Conservation (phyloP, 1,140 invertebrate species). For the Odontomachus brunneus region DNA sequence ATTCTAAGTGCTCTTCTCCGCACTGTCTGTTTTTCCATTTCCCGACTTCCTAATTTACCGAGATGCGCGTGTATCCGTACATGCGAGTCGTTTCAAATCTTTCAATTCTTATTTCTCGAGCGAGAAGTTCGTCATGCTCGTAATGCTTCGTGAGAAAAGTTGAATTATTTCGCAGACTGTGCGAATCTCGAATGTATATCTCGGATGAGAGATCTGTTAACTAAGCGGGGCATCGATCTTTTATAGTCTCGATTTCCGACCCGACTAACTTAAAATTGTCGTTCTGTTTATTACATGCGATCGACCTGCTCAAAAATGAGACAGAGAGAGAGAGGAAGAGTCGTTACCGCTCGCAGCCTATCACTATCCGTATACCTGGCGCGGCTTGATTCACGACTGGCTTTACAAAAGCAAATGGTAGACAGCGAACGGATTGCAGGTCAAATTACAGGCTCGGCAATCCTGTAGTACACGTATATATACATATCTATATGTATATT, state of each 20-base stretch:
- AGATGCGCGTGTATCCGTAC: neutral
- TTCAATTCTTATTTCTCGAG: neutral
- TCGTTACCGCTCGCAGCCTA: slow-evolving; percentile 36
- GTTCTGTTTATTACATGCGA: neutral
- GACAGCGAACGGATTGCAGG: slow-evolving; percentile 58
- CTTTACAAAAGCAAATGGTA: slow-evolving; percentile 66
- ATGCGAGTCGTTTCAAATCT: neutral
- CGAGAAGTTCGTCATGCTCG: neutral
- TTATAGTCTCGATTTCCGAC: neutral
- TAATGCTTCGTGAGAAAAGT: neutral
- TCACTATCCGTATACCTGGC: slow-evolving; percentile 45
- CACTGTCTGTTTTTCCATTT: too few species aligned
- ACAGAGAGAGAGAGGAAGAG: too few species aligned
- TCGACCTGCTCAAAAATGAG: slow-evolving; percentile 41
- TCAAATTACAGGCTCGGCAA: slow-evolving; percentile 66
- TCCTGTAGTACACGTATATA: slow-evolving; percentile 1
- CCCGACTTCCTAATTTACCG: too few species aligned
- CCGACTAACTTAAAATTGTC: slow-evolving; percentile 5
- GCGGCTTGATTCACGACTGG: slow-evolving; percentile 58
- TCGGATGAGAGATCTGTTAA: neutral
- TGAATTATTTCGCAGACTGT: neutral
- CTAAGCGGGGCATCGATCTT: neutral
- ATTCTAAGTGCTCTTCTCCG: too few species aligned
- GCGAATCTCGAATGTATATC: neutral
- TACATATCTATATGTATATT: slow-evolving; percentile 18